Conservation (phyloP, 2,113 vertebrate species). For the Malurus melanocephalus region DNA sequence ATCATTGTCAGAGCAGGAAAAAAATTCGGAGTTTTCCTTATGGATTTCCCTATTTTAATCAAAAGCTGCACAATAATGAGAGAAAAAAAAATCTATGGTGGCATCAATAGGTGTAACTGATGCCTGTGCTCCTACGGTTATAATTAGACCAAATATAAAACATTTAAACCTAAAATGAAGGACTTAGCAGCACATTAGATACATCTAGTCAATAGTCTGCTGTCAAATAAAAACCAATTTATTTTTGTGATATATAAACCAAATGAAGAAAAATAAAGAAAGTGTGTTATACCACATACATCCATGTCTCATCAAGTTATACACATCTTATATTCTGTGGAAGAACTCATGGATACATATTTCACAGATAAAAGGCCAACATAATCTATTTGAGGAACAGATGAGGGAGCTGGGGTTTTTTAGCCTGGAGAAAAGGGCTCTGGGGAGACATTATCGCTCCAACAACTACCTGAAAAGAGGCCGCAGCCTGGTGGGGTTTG, state of each 20-base stretch:
- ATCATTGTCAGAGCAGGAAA: neutral
- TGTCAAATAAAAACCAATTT: neutral
- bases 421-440: neutral
- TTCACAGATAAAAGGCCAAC: neutral
- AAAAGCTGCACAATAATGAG: neutral
- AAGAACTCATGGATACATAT: neutral
- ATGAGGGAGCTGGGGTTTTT: neutral
- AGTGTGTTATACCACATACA: neutral
- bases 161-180: neutral
- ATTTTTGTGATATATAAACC: neutral
- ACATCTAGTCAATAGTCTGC: neutral
- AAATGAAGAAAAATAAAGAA: neutral
- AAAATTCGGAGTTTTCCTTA: neutral
- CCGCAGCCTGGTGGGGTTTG: neutral
- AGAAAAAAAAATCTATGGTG: neutral
- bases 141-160: neutral
- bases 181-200: neutral
- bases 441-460: neutral
- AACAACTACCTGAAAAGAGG: neutral
- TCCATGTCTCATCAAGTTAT: neutral
- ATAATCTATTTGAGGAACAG: neutral
- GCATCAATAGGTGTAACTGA: neutral
- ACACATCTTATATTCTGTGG: neutral
- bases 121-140: neutral
- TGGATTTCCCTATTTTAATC: neutral